Evolutionary conservation across 2,113 vertebrate species (phyloP), one percentile per base, ranked within the genome.

Genomic region (Morone saxatilis): DNA sequence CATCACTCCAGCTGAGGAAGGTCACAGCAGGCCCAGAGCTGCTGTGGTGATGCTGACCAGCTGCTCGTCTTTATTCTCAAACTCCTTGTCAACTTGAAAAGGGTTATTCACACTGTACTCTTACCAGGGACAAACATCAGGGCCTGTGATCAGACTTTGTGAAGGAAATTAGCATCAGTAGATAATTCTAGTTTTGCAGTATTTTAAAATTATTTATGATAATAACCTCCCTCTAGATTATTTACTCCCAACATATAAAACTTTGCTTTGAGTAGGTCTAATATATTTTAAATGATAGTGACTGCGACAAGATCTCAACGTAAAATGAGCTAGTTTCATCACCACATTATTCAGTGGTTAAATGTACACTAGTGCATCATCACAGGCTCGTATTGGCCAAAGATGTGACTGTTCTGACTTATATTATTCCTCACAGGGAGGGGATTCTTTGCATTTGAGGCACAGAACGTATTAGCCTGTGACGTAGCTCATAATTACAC

Each of bases 1-100:
- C 87, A 90, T 83, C 25, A 19, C 61, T 86, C 13, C 10, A 20
- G 74, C 71, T 51, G 56, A 77, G 70, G 86, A 92, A 94, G 90
- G 92, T 91, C 89, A 70, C 38, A 57, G 13, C 36, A 80, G 90
- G 81, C 89, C 81, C 59, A 36, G 43, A 70, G 53, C 62, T 77
- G 63, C 62, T 72, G 25, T 0, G 6, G 19, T 38, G 87, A 82
- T 81, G 86, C 70, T 66, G 4, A 72, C 7, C 20, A 11, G 13
- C 51, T 16, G 22, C 2, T 63, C 2, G 50, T 25, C 47, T 9
- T 66, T 70, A 17, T 41, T 45, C 53, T 62, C 14, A 17, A 31
- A 54, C n/a, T 38, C 11, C 20, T 7, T 38, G 54, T 38, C 0
- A 8, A 36, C 1, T 20, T 60, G 3, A 36, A 36, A 43, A 38